Evolutionary conservation across 2,797 vertebrate genomes (phyloP).

Genomic region (Alectoris magna): DNA sequence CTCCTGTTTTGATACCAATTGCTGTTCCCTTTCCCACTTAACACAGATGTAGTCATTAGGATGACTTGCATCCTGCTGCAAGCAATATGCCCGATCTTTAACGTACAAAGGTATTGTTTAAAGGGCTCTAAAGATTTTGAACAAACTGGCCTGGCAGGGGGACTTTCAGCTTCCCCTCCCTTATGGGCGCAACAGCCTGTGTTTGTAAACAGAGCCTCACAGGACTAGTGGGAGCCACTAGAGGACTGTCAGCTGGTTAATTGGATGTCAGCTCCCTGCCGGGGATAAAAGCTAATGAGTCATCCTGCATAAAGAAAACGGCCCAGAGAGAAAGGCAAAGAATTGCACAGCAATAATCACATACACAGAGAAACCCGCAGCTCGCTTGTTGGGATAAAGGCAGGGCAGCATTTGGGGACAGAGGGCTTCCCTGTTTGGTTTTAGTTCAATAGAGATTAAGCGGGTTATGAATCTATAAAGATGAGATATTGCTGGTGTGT

Average conservation of each 20-base stretch:
- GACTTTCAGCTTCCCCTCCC: conserved; percentile 72
- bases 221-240: conserved; percentile 75
- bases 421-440: conserved; percentile 39
- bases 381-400: conserved; percentile 73
- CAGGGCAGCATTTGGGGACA: conserved; percentile 68
- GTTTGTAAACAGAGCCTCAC: conserved; percentile 85
- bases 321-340: conserved; percentile 55
- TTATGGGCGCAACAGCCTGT: conserved; percentile 79
- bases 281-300: conserved; percentile 87
- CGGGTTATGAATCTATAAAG: conserved; percentile 53
- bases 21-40: conserved; percentile 61
- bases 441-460: conserved; percentile 55
- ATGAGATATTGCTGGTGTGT: background rate
- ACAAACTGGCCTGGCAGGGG: conserved; percentile 82
- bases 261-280: conserved; percentile 86
- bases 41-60: conserved; percentile 53
- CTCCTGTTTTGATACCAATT: background rate
- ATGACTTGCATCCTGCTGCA: conserved; percentile 78
- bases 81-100: conserved; percentile 75
- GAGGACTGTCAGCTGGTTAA: conserved; percentile 85
- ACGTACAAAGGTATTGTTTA: conserved; percentile 81
- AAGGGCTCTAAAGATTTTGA: conserved; percentile 77
- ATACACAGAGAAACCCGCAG: conserved; percentile 55
- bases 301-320: conserved; percentile 54
- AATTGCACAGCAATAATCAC: conserved; percentile 70